These are phyloP conservation scores for Callopanchax toddi DNA, from an alignment of 2,113 vertebrate species.

Conservation along the genomic window DNA sequence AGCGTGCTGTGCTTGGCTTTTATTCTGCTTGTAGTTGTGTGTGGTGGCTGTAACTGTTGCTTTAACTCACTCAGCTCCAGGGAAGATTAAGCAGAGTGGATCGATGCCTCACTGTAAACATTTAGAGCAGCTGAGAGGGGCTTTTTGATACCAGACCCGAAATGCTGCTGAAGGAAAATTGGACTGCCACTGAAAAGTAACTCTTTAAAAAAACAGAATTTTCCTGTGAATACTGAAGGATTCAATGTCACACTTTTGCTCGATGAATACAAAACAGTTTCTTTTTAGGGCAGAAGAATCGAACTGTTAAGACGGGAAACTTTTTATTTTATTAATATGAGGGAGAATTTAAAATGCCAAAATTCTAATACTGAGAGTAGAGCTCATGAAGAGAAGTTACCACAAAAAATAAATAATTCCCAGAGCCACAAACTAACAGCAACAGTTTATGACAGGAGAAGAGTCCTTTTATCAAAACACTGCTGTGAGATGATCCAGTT, in stretches of 20 bases:
- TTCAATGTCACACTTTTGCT: conserved; percentile 3
- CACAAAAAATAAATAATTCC: background rate
- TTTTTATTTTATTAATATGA: background rate
- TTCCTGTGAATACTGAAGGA: conserved; percentile 17
- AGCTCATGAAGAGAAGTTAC: too few species aligned
- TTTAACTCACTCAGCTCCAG: conserved; percentile 43
- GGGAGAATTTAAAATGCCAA: too few species aligned
- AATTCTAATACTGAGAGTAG: background rate
- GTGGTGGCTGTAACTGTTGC: conserved; percentile 53
- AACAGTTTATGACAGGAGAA: too few species aligned
- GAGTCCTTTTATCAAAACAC: too few species aligned
- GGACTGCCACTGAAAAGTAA: conserved; percentile 41
- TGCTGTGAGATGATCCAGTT: too few species aligned
- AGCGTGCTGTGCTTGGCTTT: conserved; percentile 14
- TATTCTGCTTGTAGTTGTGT: conserved; percentile 18
- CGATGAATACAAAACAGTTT: conserved; percentile 20
- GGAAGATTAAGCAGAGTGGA: conserved; percentile 52
- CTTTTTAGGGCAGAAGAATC: background rate
- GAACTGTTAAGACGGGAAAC: background rate
- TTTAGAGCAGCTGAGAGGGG: conserved; percentile 45
- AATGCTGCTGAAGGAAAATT: conserved; percentile 33
- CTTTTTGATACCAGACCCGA: conserved; percentile 47
- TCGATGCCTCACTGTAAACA: conserved; percentile 65
- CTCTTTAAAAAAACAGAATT: conserved; percentile 34
- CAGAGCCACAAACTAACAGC: too few species aligned